Base-by-base conservation (phyloP, 2,888 invertebrate genomes). In the Caenorhabditis sp. region DNA sequence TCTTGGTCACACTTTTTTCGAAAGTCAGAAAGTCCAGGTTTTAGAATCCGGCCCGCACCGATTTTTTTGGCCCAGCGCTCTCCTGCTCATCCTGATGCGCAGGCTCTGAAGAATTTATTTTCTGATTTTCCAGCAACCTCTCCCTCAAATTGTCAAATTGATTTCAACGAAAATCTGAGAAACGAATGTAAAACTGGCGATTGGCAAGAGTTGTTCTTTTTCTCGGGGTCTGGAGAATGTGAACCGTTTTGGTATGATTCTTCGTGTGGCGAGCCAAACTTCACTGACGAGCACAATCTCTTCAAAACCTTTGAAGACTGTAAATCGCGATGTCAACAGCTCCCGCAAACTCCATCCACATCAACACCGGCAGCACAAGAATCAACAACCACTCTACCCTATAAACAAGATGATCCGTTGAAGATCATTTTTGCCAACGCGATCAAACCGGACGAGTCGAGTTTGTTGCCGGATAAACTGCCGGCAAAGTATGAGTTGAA, bases 191-290 rank as follows among this genome's bases (percentile, higher is more conserved):
- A 58, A 8, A 53, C 66, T 1, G 75, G 76, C 0, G 62, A 67
- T 5, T 79, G 79, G 79, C 61, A 50, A 1, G 79, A 79, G 58
- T 23, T 64, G 5, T 79, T 70, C 67, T 79, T 64, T 53, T 79
- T 31, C 31, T 31, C 31, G 43, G 8, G 14, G 2, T 43, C 10
- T 61, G 14, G 36, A 8, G 72, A 77, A 23, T 85, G 85, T 67
- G 73, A 77, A 37, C 62, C 79, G 12, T 85, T 86, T 67, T 85
- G 85, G 85, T 79, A 79, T 53, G 85, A 85, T 68, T 62, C 71
- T 2, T 82, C 81, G 1, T 86, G 84, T 62, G 69, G 62, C 17
- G 58, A 58, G n/a, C 70, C 59, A 10, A 65, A 73, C 26, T 58
- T 62, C 24, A 17, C 43, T 3, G 43, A 31, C 3, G 73, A 68